These are phyloP conservation scores for Tenthredo livida DNA, from an alignment of 2,888 invertebrate species.

Conservation along the genomic window DNA sequence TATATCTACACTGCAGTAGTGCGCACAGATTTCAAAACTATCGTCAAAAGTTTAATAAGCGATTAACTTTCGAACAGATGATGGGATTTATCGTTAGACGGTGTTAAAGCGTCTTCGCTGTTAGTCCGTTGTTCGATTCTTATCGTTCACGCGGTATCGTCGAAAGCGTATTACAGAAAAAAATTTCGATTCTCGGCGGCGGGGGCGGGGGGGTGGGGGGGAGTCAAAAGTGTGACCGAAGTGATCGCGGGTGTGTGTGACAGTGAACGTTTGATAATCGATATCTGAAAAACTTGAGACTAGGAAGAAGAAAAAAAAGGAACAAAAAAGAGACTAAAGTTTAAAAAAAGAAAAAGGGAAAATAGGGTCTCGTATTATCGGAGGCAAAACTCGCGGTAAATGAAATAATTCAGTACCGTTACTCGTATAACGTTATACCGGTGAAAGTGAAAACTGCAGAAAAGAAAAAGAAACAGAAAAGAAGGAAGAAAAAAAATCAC, in stretches of 20 bases:
- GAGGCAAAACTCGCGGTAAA: not conserved
- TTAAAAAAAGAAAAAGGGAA: not conserved
- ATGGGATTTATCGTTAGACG: not conserved
- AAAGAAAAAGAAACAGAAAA: not conserved
- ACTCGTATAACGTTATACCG: not conserved
- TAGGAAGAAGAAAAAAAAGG: not conserved
- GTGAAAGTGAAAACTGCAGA: not conserved
- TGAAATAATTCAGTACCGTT: not conserved
- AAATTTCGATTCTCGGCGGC: not conserved
- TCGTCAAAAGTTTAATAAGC: not conserved
- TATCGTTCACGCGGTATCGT: not conserved
- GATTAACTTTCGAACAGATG: not conserved
- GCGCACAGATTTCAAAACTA: not conserved
- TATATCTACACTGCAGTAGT: not conserved
- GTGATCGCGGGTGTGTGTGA: not conserved
- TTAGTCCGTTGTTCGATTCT: not conserved
- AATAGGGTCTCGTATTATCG: not conserved
- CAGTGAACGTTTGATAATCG: constrained; percentile 1
- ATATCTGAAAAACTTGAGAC: not conserved
- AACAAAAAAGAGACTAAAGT: not conserved
- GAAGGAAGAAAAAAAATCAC: not conserved
- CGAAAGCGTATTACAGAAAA: not conserved
- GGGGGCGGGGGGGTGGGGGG: too few species aligned
- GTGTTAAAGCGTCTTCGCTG: not conserved
- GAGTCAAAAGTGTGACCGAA: constrained; percentile 29